These are phyloP conservation scores for Hyperopisus bebe DNA, from an alignment of 2,113 vertebrate genomes.

Conservation along the genomic window DNA sequence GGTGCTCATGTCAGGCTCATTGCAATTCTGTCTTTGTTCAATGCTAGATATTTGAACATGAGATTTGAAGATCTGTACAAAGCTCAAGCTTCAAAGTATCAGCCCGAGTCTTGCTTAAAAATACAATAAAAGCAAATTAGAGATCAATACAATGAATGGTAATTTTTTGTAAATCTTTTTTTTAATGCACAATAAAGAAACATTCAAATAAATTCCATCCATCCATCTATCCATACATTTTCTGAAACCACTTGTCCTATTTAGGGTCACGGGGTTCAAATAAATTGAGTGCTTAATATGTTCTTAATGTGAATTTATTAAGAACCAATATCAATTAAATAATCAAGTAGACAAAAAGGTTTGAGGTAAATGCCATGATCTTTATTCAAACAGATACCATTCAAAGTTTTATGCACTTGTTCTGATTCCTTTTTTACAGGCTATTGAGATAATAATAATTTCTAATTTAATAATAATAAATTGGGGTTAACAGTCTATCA, in stretches of 20 bases:
- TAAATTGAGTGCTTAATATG: background rate
- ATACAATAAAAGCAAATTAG: background rate
- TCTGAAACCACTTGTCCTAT: no score
- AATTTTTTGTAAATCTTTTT: background rate
- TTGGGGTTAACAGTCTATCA: background rate
- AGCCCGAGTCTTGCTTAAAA: background rate
- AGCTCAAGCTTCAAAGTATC: background rate
- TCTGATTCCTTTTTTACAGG: no score
- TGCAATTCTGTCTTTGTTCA: background rate
- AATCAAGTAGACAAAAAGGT: background rate
- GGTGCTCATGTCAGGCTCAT: background rate
- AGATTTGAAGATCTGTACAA: no score
- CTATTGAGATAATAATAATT: no score
- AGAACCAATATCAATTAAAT: background rate
- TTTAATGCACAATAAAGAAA: background rate
- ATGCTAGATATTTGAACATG: background rate
- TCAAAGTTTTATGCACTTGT: background rate
- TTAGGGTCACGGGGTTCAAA: background rate
- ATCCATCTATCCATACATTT: no score
- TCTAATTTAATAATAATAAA: no score
- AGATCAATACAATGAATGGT: background rate
- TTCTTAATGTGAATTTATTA: background rate
- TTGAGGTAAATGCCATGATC: background rate
- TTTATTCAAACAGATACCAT: background rate
- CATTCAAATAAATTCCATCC: background rate